Evolutionary conservation across 2,888 invertebrate genomes (phyloP), one percentile per base, ranked within the genome.

Genomic region (Agriopis aurantiaria): DNA sequence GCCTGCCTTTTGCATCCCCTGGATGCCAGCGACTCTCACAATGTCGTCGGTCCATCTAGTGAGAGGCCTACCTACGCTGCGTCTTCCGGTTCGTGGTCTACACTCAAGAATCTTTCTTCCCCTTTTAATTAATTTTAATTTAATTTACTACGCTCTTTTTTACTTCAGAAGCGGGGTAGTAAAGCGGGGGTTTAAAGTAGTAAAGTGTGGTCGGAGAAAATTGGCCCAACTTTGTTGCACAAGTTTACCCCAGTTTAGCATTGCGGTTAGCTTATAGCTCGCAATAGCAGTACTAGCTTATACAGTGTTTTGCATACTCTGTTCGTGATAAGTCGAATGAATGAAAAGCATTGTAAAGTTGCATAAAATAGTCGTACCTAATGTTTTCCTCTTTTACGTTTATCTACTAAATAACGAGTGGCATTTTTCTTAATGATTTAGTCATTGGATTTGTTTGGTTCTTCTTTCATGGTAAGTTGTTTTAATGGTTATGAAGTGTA

Each of bases 191-290:
- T n/a, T n/a, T n/a, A n/a, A n/a, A 52, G 62, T 53, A 53, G 53
- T 53, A 57, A 58, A 52, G 6, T 53, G 68, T 63, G 63, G 68
- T 63, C 6, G 58, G 45, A 52, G 57, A 48, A 68, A 63, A 58
- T 68, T 52, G 68, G 57, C 45, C 33, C 33, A 48, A 63, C 63
- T 68, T 63, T 58, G 52, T 64, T 67, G 55, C 55, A 59, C 43
- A 68, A 63, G 17, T 68, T 64, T 64, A 59, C 17, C 68, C 64
- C 45, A 64, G 64, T 68, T 68, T 46, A n/a, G 46, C 41, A 46
- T 43, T 46, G 68, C 46, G 68, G 63, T 51, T 45, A 14, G 61
- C 43, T 62, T 51, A 23, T 8, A 52, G 52, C 61, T 57, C 51
- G 51, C 17, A 46, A 62, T 56, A 45, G 56, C 41, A 40, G 17